phyloP scores from a whole-genome alignment of 2,113 vertebrate genomes.

The Clarias batrachus region DNA sequence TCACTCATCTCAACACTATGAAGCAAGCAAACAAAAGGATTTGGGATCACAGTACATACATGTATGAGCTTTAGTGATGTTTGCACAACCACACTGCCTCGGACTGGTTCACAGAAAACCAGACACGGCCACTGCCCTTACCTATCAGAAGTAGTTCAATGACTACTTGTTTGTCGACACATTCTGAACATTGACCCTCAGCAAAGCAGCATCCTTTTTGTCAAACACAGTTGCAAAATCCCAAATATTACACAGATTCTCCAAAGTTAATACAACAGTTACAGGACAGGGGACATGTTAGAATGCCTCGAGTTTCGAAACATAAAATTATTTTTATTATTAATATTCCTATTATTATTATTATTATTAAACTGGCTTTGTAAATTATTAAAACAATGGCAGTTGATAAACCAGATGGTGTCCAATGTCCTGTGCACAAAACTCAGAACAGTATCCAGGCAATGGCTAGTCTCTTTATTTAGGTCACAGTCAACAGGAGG shows the following conservation, averaged over 20 bases:
- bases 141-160: constrained; percentile 8
- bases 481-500: background rate
- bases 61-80: background rate
- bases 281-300: background rate
- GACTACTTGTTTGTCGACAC: constrained; percentile 29
- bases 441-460: background rate
- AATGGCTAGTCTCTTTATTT: background rate
- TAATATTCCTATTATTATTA: background rate
- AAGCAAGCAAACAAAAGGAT: constrained; percentile 23
- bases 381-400: background rate
- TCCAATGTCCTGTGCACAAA: background rate
- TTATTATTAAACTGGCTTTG: background rate
- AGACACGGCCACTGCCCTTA: background rate
- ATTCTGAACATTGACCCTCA: constrained; percentile 18
- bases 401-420: background rate
- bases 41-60: constrained; percentile 24
- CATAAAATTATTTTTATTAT: background rate
- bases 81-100: constrained; percentile 8
- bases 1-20: constrained; percentile 2
- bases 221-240: constrained; percentile 20
- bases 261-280: background rate
- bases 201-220: constrained; percentile 10
- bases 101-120: constrained; percentile 17
- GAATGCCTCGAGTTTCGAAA: background rate
- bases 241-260: background rate